These are phyloP conservation scores for Rana temporaria DNA, from an alignment of 2,113 vertebrate species.

Conservation along the genomic window DNA sequence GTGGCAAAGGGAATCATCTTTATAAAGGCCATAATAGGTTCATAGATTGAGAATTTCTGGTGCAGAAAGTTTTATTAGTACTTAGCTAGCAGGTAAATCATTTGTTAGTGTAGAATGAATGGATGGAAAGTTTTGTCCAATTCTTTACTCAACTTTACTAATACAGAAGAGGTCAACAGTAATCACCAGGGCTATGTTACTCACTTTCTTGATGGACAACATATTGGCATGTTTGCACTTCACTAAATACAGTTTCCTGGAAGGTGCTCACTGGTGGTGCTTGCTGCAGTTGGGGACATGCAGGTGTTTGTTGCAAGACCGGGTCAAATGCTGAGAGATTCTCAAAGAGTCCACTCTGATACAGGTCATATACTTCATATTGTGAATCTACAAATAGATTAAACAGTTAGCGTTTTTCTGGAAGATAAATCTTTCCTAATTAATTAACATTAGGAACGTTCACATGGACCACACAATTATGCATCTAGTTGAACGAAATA, in stretches of 20 bases:
- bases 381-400: not conserved
- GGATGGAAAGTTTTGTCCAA: not conserved
- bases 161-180: not conserved
- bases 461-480: too few relatives aligned
- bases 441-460: too few relatives aligned
- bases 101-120: too few relatives aligned
- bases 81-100: too few relatives aligned
- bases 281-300: not conserved
- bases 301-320: not conserved
- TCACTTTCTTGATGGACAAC: not conserved
- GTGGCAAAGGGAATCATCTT: too few relatives aligned
- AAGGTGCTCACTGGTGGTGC: not conserved
- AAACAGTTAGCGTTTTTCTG: not conserved
- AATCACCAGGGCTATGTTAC: not conserved
- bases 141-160: not conserved
- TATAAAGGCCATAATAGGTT: too few relatives aligned
- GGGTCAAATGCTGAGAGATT: not conserved
- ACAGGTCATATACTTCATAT: not conserved
- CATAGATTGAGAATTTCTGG: too few relatives aligned
- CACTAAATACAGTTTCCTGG: not conserved
- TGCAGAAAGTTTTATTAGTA: too few relatives aligned
- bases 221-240: not conserved
- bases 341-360: not conserved
- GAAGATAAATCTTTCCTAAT: too few relatives aligned
- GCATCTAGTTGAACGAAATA: too few relatives aligned